Percentiles rank a stretch among this genome's conserved stretches.
Conservation (phyloP, 2,797 vertebrate species). For the Valencia hispanica region DNA sequence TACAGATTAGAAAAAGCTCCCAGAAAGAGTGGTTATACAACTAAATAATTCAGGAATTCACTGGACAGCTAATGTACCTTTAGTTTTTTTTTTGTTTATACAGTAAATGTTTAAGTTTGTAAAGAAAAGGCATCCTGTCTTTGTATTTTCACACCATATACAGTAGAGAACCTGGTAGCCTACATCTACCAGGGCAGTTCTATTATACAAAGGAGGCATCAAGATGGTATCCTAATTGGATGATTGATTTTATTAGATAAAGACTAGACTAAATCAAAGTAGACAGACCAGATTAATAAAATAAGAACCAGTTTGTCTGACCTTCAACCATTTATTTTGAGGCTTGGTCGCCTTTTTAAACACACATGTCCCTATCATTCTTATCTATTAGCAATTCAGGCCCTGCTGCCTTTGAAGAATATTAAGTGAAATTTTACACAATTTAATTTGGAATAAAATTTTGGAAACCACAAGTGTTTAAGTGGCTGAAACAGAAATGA, state of each 20-base stretch:
- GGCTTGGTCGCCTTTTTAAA: neutral
- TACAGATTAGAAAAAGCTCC: neutral
- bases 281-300: neutral
- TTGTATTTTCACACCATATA: neutral
- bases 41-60: no score
- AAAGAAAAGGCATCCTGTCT: neutral
- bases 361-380: neutral
- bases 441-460: neutral
- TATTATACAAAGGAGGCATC: neutral
- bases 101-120: neutral
- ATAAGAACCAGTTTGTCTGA: neutral
- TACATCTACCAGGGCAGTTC: neutral
- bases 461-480: neutral
- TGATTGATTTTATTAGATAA: neutral
- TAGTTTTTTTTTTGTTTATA: neutral
- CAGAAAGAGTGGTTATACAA: neutral
- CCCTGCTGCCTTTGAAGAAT: neutral
- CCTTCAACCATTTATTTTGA: conserved; percentile 1
- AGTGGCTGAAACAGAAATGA: neutral
- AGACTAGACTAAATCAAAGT: neutral
- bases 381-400: neutral
- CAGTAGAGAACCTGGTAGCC: neutral
- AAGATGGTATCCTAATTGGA: neutral
- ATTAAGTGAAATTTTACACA: neutral
- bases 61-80: neutral